Percentiles rank a stretch among this genome's conserved stretches.
Evolutionary conservation across 2,888 invertebrate species (phyloP).

Genomic region (Eristalis arbustorum): DNA sequence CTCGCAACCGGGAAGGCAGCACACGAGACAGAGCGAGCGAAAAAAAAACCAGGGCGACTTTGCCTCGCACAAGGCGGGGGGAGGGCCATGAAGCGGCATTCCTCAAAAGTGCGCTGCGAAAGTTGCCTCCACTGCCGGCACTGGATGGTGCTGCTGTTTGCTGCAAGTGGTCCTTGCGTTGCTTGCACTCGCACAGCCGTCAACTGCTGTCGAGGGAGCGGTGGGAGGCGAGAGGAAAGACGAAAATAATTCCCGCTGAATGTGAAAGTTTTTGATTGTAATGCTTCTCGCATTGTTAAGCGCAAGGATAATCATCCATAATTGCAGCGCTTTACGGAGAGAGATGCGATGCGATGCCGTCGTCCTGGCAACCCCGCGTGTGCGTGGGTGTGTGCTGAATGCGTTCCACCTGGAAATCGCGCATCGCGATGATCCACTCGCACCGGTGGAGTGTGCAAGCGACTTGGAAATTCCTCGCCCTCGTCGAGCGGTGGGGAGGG

Average conservation of each 20-base stretch:
- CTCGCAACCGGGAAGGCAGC: conserved; percentile 1
- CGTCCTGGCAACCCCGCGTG: background rate
- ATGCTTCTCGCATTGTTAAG: conserved; percentile 66
- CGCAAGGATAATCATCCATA: conserved; percentile 66
- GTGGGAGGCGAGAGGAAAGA: background rate
- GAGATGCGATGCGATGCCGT: conserved; percentile 11
- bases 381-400: background rate
- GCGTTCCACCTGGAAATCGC: conserved; percentile 27
- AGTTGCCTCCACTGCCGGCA: conserved; percentile 7
- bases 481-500: too few relatives aligned
- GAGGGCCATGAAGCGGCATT: conserved; percentile 27
- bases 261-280: conserved; percentile 68
- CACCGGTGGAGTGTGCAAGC: background rate
- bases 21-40: background rate
- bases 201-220: conserved; percentile 11
- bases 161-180: conserved; percentile 36
- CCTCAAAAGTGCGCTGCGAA: conserved; percentile 31
- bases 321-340: conserved; percentile 60
- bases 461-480: too few relatives aligned
- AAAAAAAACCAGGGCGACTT: conserved; percentile 21
- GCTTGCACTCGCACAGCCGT: conserved; percentile 6
- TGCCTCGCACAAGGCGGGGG: background rate
- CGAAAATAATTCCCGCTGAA: conserved; percentile 60
- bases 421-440: conserved; percentile 27
- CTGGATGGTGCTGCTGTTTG: background rate